Evolutionary conservation across 1,140 invertebrate genomes (phyloP), one percentile per base, ranked within the genome.

Genomic region (Hypothenemus hampei): DNA sequence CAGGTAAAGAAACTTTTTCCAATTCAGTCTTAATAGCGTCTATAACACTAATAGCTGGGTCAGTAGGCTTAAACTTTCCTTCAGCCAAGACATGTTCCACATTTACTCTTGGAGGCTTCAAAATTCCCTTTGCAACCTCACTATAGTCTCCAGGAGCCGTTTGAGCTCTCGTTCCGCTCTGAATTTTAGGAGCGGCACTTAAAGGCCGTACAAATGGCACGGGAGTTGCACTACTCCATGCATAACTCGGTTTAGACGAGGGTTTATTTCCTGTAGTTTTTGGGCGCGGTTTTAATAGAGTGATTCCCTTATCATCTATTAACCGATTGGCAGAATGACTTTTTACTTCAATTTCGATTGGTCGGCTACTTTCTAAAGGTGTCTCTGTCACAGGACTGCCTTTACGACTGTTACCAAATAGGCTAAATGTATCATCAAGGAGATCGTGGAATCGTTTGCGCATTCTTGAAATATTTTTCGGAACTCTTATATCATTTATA

Each of bases 361-460:
- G 57, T 24, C 48, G 52, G 26, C 31, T 48, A 33, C 35, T 22
- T 69, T 36, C 53, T 54, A 48, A 55, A 26, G 53, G 49, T 41
- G 57, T 61, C 6, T 58, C 53, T 20, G 75, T 67, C 39, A 69
- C 69, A 22, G 70, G 69, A 58, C 74, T 79, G 2, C 63, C 68
- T 35, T 77, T 75, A 58, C 75, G 72, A 40, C 72, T 78, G 43
- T 72, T 78, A 24, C 77, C 78, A 60, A 84, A 83, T 20, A 83
- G 71, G 58, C 76, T 82, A 64, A 84, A 82, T 1, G 82, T 82
- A 56, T 84, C 82, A 61, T 85, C 83, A 13, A 84, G 69, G 5
- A 84, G 72, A 51, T 84, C 80, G 60, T 85, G 79, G 54, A 85
- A 82, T 44, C 81, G 69, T 63, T 75, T 76, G 23, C 81, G 71